Conservation (phyloP, 2,797 vertebrate species). For the Ispidina lecontei region DNA sequence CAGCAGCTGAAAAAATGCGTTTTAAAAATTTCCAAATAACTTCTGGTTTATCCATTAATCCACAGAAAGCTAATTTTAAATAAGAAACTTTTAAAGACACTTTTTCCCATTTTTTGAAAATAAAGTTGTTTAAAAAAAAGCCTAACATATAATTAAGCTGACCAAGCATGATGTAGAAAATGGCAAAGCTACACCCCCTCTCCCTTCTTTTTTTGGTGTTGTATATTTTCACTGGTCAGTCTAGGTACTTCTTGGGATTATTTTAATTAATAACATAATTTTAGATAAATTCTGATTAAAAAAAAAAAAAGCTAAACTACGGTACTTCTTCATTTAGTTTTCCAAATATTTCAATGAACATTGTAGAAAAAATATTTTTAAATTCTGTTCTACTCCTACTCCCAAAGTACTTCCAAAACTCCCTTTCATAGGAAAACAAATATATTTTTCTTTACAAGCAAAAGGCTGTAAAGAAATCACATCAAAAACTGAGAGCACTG, state of each 20-base stretch:
- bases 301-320: not conserved
- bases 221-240: not conserved
- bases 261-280: not conserved
- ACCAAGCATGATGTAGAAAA: not conserved
- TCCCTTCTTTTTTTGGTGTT: not conserved
- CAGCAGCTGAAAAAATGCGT: accelerated
- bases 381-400: not conserved
- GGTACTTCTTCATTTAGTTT: not conserved
- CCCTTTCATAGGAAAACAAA: not conserved
- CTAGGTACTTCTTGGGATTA: not conserved
- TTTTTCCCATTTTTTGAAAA: not conserved
- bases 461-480: not conserved
- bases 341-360: not conserved
- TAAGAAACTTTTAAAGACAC: not conserved
- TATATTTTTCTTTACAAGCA: not conserved
- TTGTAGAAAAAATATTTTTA: not conserved
- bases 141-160: not conserved
- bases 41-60: not conserved
- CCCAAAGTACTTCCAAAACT: not conserved
- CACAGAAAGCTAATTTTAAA: not conserved
- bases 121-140: not conserved
- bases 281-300: not conserved
- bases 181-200: not conserved
- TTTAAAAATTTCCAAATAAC: not conserved
- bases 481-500: not conserved